phyloP scores from a whole-genome alignment of 2,113 vertebrate species.

The Lasiurus cinereus region DNA sequence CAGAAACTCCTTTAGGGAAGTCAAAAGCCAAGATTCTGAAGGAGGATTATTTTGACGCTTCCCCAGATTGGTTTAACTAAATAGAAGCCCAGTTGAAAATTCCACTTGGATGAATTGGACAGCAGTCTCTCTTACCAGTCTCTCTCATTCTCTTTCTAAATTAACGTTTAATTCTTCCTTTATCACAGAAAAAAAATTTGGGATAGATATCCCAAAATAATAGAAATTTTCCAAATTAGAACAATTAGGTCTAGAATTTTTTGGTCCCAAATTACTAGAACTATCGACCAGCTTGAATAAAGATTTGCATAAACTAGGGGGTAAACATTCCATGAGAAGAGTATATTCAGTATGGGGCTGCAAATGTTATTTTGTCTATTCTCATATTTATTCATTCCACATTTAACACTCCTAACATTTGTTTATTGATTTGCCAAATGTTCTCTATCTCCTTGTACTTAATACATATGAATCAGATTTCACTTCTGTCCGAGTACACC shows the following conservation, averaged over 20 bases:
- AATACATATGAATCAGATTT: slow-evolving; percentile 44
- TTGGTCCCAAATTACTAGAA: slow-evolving; percentile 29
- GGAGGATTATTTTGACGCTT: neutral
- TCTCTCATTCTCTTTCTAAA: neutral
- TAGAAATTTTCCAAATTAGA: neutral
- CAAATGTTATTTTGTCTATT: slow-evolving; percentile 66
- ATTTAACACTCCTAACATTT: slow-evolving; percentile 58
- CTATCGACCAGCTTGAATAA: slow-evolving; percentile 2
- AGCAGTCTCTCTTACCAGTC: neutral
- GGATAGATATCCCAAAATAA: neutral
- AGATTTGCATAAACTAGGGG: slow-evolving; percentile 52
- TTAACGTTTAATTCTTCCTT: neutral
- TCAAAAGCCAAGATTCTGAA: slow-evolving; percentile 6
- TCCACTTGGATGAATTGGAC: neutral
- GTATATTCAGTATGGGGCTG: slow-evolving; percentile 66
- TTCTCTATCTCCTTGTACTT: slow-evolving; percentile 59
- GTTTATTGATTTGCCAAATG: slow-evolving; percentile 74
- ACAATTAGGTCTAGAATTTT: slow-evolving; percentile 9
- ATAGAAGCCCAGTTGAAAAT: neutral
- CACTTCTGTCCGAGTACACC: neutral
- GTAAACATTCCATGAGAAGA: slow-evolving; percentile 54
- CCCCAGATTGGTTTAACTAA: slow-evolving; percentile 3
- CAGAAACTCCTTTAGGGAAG: neutral
- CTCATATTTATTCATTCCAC: slow-evolving; percentile 50
- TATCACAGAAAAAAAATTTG: neutral